Base-by-base conservation (phyloP, 2,888 invertebrate species). In the Octonoba sinensis region DNA sequence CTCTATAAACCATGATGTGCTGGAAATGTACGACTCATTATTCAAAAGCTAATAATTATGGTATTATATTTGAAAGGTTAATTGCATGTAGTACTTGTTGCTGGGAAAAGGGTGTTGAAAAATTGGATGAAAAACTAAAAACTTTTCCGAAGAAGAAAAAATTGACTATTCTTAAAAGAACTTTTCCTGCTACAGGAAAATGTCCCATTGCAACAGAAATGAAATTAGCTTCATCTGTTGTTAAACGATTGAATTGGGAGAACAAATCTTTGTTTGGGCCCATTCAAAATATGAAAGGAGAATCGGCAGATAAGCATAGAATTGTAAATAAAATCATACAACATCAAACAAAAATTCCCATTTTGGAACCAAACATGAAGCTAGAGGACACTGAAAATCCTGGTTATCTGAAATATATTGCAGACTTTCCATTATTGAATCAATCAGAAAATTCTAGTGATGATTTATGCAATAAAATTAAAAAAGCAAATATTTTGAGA, bases 371-470 rank as follows among this genome's bases (percentile, higher is more conserved):
- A 24, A 15, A 11, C 60, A 44, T 24, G 3, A 49, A 65, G 1
- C 15, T 13, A 24, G n/a, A 51, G 4, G 3, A 27, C 27, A 27
- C 6, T 6, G n/a, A n/a, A n/a, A 27, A 27, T 6, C 27, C 2
- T 27, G 6, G 6, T 47, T 13, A 27, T 65, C 15, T 64, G 11
- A 44, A 66, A 3, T 46, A 3, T 3, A 54, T 72, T n/a, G 51
- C 73, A 16, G 46, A 64, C 22, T 83, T 83, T 73, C 83, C 83
- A 2, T 44, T 83, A 13, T 8, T 69, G 15, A 81, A 83, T 46
- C 18, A 65, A 49, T 13, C 4, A 6, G 15, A 6, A 27, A 6
- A 46, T 44, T 22, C 54, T 13, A 8, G 56, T 16, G 51, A 18
- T 15, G 3, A 47, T 8, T 1, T 24, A 59, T 18, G 13, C 1